These are phyloP conservation scores for Steinernema feltiae DNA, from an alignment of 1,140 invertebrate genomes.

Conservation along the genomic window DNA sequence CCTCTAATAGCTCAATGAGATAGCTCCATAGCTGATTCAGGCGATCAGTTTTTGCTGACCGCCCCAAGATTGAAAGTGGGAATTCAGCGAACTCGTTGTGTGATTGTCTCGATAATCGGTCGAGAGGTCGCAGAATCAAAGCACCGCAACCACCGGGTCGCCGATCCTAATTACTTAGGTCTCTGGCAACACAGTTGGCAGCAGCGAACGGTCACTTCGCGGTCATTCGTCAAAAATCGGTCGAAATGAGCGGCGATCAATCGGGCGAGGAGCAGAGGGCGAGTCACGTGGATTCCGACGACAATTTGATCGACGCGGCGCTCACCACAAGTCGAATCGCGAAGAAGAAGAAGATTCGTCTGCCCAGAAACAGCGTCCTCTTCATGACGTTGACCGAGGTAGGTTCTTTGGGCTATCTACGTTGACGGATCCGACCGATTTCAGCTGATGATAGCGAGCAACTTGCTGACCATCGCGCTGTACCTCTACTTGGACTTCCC, in stretches of 20 bases:
- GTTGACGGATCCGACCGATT: neutral
- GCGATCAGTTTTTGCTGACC: too few species aligned
- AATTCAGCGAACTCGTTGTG: too few species aligned
- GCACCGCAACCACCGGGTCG: too few species aligned
- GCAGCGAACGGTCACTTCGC: too few species aligned
- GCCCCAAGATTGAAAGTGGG: too few species aligned
- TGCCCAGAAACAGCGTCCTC: neutral
- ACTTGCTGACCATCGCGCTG: neutral
- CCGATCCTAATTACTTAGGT: too few species aligned
- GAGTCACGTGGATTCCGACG: neutral
- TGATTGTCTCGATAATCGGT: too few species aligned
- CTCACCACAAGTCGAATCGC: neutral
- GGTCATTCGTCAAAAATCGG: too few species aligned
- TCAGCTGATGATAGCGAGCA: neutral
- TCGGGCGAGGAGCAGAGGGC: neutral
- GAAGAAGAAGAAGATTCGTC: neutral
- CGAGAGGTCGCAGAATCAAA: too few species aligned
- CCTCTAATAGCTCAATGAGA: too few species aligned
- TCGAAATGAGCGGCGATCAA: neutral
- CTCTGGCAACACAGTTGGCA: too few species aligned
- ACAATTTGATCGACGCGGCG: neutral
- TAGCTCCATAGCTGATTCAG: too few species aligned
- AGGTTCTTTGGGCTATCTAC: neutral
- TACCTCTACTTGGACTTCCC: neutral
- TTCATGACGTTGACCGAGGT: neutral